phyloP scores from a whole-genome alignment of 2,797 vertebrate species.

The Pseudotriccus pelzelni region DNA sequence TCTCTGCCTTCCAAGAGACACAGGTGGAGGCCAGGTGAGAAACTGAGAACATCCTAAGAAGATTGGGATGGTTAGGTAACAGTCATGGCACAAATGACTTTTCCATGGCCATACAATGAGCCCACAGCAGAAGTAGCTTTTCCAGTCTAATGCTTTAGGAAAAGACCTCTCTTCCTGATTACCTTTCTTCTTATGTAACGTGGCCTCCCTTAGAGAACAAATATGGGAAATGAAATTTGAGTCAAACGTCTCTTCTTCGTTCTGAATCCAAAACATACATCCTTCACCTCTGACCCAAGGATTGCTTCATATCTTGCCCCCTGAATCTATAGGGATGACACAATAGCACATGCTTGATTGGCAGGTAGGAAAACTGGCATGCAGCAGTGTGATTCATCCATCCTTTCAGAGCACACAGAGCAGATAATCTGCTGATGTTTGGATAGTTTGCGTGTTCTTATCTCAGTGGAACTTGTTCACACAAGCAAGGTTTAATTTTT shows the following conservation, averaged over 20 bases:
- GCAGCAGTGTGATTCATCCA: slow-evolving; percentile 7
- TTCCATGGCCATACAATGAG: neutral
- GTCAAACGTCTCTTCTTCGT: neutral
- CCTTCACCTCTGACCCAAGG: neutral
- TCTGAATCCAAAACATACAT: neutral
- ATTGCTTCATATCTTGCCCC: neutral
- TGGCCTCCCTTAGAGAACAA: neutral
- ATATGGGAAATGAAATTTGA: neutral
- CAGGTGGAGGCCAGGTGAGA: neutral
- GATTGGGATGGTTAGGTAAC: neutral
- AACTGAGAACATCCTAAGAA: neutral
- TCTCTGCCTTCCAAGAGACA: neutral
- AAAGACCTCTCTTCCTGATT: neutral
- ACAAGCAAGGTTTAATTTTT: slow-evolving; percentile 52
- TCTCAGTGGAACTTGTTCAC: slow-evolving; percentile 58
- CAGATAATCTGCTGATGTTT: slow-evolving; percentile 51
- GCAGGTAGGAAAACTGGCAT: slow-evolving; percentile 21
- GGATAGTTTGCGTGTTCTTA: slow-evolving; percentile 39
- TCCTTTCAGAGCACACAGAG: neutral
- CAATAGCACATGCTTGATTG: neutral
- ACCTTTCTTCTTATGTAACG: neutral
- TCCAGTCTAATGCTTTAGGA: neutral
- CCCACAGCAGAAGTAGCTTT: neutral
- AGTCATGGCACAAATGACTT: neutral
- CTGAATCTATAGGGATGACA: neutral